phyloP scores from a whole-genome alignment of 2,113 vertebrate species.

The Ascaphus truei region DNA sequence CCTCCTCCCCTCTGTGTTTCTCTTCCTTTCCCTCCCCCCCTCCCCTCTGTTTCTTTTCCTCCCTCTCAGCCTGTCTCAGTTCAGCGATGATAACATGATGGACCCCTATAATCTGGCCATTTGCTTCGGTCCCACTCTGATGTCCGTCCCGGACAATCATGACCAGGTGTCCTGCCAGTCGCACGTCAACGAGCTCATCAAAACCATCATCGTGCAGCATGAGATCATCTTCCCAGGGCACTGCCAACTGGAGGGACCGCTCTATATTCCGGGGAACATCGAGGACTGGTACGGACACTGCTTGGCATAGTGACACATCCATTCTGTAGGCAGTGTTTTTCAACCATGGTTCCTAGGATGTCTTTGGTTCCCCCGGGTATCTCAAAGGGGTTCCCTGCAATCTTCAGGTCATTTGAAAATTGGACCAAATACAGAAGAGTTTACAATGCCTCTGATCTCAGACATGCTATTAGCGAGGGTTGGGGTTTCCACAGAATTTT shows the following conservation, averaged over 20 bases:
- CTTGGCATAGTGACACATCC: not conserved
- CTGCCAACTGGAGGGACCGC: constrained; percentile 82
- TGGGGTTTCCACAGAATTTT: too few species aligned
- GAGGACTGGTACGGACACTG: constrained; percentile 90
- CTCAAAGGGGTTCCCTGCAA: too few species aligned
- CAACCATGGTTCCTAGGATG: too few species aligned
- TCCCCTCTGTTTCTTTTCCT: not conserved
- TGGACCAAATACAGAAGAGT: too few species aligned
- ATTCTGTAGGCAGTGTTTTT: not conserved
- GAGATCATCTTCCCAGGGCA: constrained; percentile 85
- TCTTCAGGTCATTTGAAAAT: too few species aligned
- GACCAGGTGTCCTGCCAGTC: constrained; percentile 98
- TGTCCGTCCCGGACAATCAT: constrained; percentile 91
- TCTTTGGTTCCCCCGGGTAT: too few species aligned
- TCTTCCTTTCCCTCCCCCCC: constrained; percentile 27
- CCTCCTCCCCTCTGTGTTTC: not conserved
- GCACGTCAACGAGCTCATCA: constrained; percentile 96
- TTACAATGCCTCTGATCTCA: too few species aligned
- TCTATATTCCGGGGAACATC: constrained; percentile 76
- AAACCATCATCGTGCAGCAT: constrained; percentile 97
- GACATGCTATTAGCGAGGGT: too few species aligned
- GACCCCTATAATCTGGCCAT: constrained; percentile 98
- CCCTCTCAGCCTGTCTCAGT: constrained; percentile 86
- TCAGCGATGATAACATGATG: constrained; percentile 99
- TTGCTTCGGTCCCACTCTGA: constrained; percentile 95